Evolutionary conservation across 2,797 vertebrate species (phyloP).

Genomic region (Cirrhinus molitorella): DNA sequence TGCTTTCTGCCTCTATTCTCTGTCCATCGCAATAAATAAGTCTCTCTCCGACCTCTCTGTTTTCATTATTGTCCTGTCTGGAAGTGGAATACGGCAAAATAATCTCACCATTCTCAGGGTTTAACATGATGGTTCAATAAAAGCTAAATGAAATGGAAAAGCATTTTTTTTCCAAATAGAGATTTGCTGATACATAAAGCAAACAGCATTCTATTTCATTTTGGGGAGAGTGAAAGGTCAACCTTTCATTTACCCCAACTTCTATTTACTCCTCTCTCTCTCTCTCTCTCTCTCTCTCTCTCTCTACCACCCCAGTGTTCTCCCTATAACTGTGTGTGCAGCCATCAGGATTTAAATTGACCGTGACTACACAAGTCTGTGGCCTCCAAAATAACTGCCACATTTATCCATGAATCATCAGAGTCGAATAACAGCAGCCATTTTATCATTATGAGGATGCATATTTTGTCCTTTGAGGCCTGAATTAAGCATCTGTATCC

Average conservation of each 20-base stretch:
- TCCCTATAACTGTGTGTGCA: background rate
- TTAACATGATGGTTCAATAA: slow-evolving; percentile 40
- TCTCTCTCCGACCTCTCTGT: slow-evolving; percentile 23
- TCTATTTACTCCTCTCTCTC: slow-evolving; percentile 13
- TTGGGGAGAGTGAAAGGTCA: slow-evolving; percentile 27
- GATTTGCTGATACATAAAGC: slow-evolving; percentile 43
- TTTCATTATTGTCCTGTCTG: slow-evolving; percentile 45
- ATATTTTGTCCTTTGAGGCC: slow-evolving; percentile 58
- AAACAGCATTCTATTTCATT: slow-evolving; percentile 40
- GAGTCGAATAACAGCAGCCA: slow-evolving; percentile 50
- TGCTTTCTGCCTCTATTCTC: background rate
- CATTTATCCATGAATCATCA: slow-evolving; percentile 49
- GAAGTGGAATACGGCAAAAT: slow-evolving; percentile 26
- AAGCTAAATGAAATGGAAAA: slow-evolving; percentile 44
- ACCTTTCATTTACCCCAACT: slow-evolving; percentile 21
- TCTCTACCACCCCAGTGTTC: background rate
- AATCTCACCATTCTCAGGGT: slow-evolving; percentile 19
- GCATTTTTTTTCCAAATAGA: slow-evolving; percentile 8
- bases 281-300: background rate
- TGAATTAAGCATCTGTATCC: slow-evolving; percentile 55
- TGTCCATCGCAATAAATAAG: slow-evolving; percentile 3
- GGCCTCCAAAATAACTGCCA: slow-evolving; percentile 31
- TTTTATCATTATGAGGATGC: slow-evolving; percentile 49
- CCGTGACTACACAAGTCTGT: slow-evolving; percentile 22
- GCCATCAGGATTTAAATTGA: slow-evolving; percentile 38